These are phyloP conservation scores for Vireo griseus DNA, from an alignment of 2,797 vertebrate species.

Conservation along the genomic window DNA sequence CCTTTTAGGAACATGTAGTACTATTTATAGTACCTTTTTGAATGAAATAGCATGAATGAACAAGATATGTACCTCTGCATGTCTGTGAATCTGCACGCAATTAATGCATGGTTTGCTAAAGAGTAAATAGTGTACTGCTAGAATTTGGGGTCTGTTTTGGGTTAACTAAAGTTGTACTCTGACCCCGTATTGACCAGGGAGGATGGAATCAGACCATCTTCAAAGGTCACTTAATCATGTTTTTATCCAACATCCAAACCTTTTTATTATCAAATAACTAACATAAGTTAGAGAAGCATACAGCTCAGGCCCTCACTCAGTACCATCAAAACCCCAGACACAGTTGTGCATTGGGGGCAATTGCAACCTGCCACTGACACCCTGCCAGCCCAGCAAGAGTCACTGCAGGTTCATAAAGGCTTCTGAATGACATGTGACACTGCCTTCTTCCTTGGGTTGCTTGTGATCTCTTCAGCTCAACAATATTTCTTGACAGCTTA, in stretches of 20 bases:
- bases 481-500: not conserved
- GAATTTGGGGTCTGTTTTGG: not conserved
- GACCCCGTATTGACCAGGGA: not conserved
- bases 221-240: not conserved
- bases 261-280: not conserved
- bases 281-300: not conserved
- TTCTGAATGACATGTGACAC: not conserved
- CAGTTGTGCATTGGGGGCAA: not conserved
- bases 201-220: not conserved
- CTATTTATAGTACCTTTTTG: not conserved
- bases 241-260: not conserved
- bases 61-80: not conserved
- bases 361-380: fast-evolving
- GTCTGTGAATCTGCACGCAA: not conserved
- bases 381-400: not conserved
- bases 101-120: not conserved
- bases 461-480: not conserved
- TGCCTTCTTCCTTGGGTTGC: not conserved
- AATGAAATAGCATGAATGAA: not conserved
- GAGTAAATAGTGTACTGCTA: not conserved
- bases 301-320: not conserved
- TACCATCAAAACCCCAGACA: not conserved
- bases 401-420: not conserved
- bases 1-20: not conserved
- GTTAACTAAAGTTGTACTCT: not conserved